These are phyloP conservation scores for Pygoscelis antarcticus DNA, from an alignment of 2,113 vertebrate genomes.

Conservation along the genomic window DNA sequence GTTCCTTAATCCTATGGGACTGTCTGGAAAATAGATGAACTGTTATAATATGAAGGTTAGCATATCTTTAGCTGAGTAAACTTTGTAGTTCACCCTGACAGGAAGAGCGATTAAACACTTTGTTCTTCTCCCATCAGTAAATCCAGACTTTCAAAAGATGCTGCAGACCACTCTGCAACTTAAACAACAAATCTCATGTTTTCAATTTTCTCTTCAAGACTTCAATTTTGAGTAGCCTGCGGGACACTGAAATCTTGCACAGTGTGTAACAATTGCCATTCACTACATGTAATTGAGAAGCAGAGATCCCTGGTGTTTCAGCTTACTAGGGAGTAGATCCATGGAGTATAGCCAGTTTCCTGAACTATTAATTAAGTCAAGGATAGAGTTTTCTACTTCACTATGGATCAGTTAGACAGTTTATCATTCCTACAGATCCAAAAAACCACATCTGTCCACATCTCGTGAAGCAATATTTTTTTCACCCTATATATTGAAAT, in stretches of 20 bases:
- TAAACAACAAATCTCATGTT: neutral
- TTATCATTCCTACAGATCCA: neutral
- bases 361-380: neutral
- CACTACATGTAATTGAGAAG: neutral
- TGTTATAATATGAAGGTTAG: neutral
- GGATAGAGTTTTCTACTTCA: constrained; percentile 9
- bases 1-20: neutral
- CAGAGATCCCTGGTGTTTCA: neutral
- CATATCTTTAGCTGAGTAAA: neutral
- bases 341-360: neutral
- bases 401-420: neutral
- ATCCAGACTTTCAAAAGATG: neutral
- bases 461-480: neutral
- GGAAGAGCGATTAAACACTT: neutral
- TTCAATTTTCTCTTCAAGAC: constrained; percentile 13
- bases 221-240: neutral
- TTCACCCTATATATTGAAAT: neutral
- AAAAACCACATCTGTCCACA: neutral
- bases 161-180: neutral
- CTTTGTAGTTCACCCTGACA: neutral
- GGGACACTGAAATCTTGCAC: neutral
- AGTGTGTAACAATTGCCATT: neutral
- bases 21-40: neutral
- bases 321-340: neutral
- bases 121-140: neutral